These are phyloP conservation scores for Ancistrus triradiatus DNA, from an alignment of 2,113 vertebrate species.

Conservation along the genomic window DNA sequence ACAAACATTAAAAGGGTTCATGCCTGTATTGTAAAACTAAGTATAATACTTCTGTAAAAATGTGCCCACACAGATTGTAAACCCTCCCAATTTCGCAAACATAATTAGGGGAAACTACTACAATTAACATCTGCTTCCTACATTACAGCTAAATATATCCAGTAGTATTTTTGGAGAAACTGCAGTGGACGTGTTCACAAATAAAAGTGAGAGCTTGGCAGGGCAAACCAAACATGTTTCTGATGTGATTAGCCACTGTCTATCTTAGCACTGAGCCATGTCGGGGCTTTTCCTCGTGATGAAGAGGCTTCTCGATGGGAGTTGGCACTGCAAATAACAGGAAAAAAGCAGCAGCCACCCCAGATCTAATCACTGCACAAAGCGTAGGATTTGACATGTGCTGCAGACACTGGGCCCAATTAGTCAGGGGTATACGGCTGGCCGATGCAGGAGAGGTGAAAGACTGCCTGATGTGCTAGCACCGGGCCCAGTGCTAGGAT, in stretches of 20 bases:
- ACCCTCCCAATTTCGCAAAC: no score
- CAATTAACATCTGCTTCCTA: no score
- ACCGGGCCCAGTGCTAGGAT: slow-evolving; percentile 53
- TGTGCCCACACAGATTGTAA: no score
- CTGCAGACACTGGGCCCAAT: slow-evolving; percentile 58
- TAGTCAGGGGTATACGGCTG: slow-evolving; percentile 58
- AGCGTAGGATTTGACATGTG: slow-evolving; percentile 55
- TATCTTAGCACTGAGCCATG: slow-evolving; percentile 19
- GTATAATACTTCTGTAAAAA: no score
- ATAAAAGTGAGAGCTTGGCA: neutral
- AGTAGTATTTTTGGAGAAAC: neutral
- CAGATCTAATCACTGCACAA: slow-evolving; percentile 58
- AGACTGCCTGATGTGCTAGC: no score
- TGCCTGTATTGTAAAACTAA: no score
- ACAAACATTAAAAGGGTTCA: no score
- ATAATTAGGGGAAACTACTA: no score
- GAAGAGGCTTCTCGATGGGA: slow-evolving; percentile 50
- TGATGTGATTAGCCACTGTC: slow-evolving; percentile 45
- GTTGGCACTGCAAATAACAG: slow-evolving; percentile 50
- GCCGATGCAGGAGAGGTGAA: slow-evolving; percentile 45
- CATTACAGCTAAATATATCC: no score
- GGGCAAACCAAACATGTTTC: slow-evolving; percentile 23
- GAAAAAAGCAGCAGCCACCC: slow-evolving; percentile 51
- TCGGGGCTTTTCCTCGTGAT: slow-evolving; percentile 37
- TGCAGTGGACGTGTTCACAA: neutral